Evolutionary conservation across 1,140 invertebrate genomes (phyloP).

Genomic region (Chelonus insularis): DNA sequence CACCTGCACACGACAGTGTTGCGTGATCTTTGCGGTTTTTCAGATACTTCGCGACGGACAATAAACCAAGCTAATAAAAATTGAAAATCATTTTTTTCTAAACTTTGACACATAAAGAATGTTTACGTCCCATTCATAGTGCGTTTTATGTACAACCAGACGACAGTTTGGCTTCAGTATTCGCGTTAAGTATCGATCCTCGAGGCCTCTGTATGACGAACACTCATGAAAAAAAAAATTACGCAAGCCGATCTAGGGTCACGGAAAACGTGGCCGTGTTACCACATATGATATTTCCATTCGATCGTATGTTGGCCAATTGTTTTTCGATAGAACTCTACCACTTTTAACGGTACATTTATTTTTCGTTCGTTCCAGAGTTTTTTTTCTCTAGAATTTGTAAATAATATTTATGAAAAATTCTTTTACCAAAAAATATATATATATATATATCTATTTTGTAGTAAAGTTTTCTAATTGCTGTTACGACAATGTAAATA

Average conservation of each 20-base stretch:
- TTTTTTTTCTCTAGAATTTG: too few species aligned
- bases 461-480: too few species aligned
- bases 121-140: conserved; percentile 24
- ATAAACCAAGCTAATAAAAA: too few species aligned
- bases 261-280: conserved; percentile 14
- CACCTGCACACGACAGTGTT: background rate
- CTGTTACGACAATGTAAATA: too few species aligned
- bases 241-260: conserved; percentile 25
- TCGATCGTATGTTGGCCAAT: conserved; percentile 19
- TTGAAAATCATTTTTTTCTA: too few species aligned
- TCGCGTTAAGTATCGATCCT: conserved; percentile 49
- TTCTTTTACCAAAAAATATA: too few species aligned
- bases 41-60: background rate
- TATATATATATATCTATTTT: too few species aligned
- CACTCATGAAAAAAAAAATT: conserved; percentile 26
- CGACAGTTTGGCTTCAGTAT: conserved; percentile 48
- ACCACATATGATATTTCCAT: conserved; percentile 18
- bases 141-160: conserved; percentile 29
- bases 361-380: too few species aligned
- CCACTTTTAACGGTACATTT: background rate
- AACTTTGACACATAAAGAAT: conserved; percentile 5
- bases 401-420: too few species aligned
- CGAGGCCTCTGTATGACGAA: conserved; percentile 18
- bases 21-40: background rate
- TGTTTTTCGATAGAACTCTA: conserved; percentile 20